Evolutionary conservation across 1,140 invertebrate species (phyloP).

Genomic region (Heliconius melpomene): DNA sequence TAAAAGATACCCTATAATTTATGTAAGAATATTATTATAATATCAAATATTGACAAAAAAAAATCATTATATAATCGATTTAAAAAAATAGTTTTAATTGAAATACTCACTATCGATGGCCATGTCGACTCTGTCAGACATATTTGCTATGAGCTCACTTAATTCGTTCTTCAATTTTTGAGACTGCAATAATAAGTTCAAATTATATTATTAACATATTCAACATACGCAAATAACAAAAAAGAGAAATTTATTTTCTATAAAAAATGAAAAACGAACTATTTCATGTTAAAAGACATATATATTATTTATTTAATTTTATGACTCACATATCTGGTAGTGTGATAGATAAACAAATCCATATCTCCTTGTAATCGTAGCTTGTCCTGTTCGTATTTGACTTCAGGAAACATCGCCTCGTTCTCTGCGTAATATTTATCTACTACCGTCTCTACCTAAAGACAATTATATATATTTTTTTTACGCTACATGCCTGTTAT

Average conservation of each 20-base stretch:
- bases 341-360: slow-evolving; percentile 82
- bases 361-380: slow-evolving; percentile 83
- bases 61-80: not conserved
- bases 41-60: not conserved
- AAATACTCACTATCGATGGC: slow-evolving; percentile 45
- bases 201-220: no score
- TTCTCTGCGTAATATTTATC: slow-evolving; percentile 87
- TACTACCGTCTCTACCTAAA: slow-evolving; percentile 83
- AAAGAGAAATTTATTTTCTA: no score
- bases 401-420: slow-evolving; percentile 84
- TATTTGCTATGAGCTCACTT: slow-evolving; percentile 34
- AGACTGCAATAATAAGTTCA: slow-evolving; percentile 34
- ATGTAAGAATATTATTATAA: no score
- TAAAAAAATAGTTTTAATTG: not conserved
- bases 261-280: no score
- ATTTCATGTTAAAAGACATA: no score
- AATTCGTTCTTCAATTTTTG: slow-evolving; percentile 43
- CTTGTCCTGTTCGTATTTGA: slow-evolving; percentile 84
- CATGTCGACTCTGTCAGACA: slow-evolving; percentile 48
- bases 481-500: no score
- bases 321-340: slow-evolving; percentile 33
- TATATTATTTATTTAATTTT: no score
- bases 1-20: no score
- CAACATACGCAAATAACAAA: no score
- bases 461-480: no score